Base-by-base conservation (phyloP, 2,888 invertebrate genomes). In the Phaonia tiefii region DNA sequence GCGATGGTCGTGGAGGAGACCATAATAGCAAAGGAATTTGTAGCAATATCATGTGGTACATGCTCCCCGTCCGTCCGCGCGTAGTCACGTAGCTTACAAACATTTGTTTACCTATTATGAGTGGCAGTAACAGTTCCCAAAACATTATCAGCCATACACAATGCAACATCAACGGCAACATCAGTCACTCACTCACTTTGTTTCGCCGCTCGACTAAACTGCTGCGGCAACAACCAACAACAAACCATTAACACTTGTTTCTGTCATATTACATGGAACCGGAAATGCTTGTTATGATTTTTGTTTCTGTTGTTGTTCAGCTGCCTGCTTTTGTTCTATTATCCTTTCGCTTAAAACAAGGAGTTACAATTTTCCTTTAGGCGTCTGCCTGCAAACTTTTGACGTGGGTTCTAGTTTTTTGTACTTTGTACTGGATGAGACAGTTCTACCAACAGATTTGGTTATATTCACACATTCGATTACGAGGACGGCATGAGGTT, bases 191-290 rank as follows among this genome's bases (percentile, higher is more conserved):
- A 67, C 26, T 54, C 71, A 56, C 15, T 39, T 49, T 54, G 39
- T 77, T 56, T 63, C 15, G 65, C 73, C 49, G 75, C 66, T 70
- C 46, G 63, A 44, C 56, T 65, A 44, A 44, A 79, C 70, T 74
- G 74, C 70, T 65, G 67, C 42, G 49, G 67, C 54, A 72, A 65
- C 74, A 81, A 75, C 81, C 78, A 81, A 79, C 72, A 81, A 81
- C 80, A 81, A 84, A 83, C 84, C 84, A 81, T 83, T 83, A 84
- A 83, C 84, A 84, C 83, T 84, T 84, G 84, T 84, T 84, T 83
- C 84, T 84, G 84, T 84, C 84, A 84, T 84, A 83, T 84, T 77
- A 82, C 75, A 79, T 73, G 79, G 79, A 81, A 84, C 71, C 84
- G 84, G 84, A 83, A 83, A 81, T 75, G 42, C 46, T 66, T 51